These are phyloP conservation scores for Drosophila ironensis DNA, from an alignment of 1,140 invertebrate species.

Conservation along the genomic window DNA sequence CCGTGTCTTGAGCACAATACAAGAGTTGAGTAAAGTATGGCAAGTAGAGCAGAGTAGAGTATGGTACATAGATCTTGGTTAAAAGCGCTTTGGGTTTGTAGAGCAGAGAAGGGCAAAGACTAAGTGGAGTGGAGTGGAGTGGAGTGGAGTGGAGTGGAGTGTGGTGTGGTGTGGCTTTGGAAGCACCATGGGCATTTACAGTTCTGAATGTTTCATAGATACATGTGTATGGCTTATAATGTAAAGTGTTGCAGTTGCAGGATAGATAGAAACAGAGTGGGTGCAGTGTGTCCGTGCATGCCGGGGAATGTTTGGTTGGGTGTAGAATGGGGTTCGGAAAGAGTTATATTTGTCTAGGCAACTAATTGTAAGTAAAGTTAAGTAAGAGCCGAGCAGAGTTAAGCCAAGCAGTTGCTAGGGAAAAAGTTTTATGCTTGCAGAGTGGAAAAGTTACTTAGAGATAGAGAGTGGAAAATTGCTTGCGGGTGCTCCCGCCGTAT, in stretches of 20 bases:
- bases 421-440: conserved; percentile 57
- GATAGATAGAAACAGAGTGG: conserved; percentile 16
- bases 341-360: conserved; percentile 74
- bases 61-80: conserved; percentile 8
- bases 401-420: conserved; percentile 50
- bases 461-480: conserved; percentile 32
- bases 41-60: conserved; percentile 5
- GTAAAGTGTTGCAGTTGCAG: neutral
- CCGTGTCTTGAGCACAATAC: conserved; percentile 33
- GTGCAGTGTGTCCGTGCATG: conserved; percentile 42
- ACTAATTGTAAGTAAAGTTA: conserved; percentile 71
- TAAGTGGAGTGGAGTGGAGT: conserved; percentile 27
- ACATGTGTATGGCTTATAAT: no score
- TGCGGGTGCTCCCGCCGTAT: conserved; percentile 24
- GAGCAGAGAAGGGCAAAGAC: conserved; percentile 38
- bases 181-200: conserved; percentile 40
- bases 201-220: conserved; percentile 20
- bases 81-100: conserved; percentile 29
- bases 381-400: conserved; percentile 41
- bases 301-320: conserved; percentile 42
- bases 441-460: conserved; percentile 48
- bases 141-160: conserved; percentile 32
- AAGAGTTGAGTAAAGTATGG: conserved; percentile 18
- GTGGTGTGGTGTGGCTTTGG: conserved; percentile 23
- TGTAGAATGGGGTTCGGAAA: conserved; percentile 37